These are phyloP conservation scores for Dipodomys spectabilis DNA, from an alignment of 2,113 vertebrate genomes.

Conservation along the genomic window DNA sequence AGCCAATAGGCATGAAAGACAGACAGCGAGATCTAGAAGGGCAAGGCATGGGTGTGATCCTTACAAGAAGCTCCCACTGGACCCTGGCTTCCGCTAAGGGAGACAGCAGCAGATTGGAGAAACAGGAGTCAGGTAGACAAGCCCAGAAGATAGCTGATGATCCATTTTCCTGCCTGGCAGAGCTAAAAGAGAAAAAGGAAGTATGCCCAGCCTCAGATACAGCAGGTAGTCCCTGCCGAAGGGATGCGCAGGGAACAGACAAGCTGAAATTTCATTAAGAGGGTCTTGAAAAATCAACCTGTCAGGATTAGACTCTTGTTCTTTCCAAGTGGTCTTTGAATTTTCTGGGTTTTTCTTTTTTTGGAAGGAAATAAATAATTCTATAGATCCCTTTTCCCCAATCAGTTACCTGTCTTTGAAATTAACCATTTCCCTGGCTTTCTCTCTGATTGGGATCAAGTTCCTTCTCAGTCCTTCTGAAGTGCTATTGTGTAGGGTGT, in stretches of 20 bases:
- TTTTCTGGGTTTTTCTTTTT: constrained; percentile 16
- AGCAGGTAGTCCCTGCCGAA: fast-evolving
- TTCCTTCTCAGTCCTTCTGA: neutral
- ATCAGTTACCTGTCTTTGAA: constrained; percentile 44
- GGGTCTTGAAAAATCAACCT: constrained; percentile 57
- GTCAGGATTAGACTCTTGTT: constrained; percentile 13
- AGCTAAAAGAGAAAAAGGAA: constrained; percentile 74
- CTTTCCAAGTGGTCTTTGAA: constrained; percentile 56
- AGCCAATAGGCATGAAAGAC: neutral
- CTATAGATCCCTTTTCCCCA: constrained; percentile 41
- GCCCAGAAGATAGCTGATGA: constrained; percentile 85
- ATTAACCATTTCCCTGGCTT: constrained; percentile 62
- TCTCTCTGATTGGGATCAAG: neutral
- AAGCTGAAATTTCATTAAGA: neutral
- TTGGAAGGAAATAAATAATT: constrained; percentile 49
- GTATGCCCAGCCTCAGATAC: fast-evolving
- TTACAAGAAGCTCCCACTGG: fast-evolving
- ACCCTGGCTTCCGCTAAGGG: constrained; percentile 79
- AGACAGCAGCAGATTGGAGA: constrained; percentile 77
- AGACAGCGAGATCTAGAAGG: fast-evolving
- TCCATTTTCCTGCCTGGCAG: constrained; percentile 83
- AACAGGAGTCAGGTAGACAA: constrained; percentile 85
- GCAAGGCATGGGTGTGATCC: fast-evolving
- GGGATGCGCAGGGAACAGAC: fast-evolving
- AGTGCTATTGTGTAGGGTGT: neutral